phyloP scores from a whole-genome alignment of 2,797 vertebrate species.

The Poecilia picta region DNA sequence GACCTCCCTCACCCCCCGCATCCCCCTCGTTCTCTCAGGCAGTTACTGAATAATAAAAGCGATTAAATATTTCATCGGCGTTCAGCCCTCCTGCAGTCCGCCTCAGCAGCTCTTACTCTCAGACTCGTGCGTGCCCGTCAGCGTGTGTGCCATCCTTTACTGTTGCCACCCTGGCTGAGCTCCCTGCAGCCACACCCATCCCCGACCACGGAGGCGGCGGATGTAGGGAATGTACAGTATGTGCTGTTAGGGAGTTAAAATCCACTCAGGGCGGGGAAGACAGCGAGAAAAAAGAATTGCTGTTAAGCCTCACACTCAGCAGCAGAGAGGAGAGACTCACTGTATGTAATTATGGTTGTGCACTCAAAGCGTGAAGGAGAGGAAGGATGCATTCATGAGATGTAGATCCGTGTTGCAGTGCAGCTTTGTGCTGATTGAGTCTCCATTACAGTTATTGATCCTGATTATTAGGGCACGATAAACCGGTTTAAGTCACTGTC shows the following conservation, averaged over 20 bases:
- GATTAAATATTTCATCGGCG: constrained; percentile 85
- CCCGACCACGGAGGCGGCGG: constrained; percentile 16
- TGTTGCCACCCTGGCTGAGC: constrained; percentile 29
- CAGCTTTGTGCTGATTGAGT: not conserved
- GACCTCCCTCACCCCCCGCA: constrained; percentile 6
- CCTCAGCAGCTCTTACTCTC: constrained; percentile 57
- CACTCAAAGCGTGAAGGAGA: not conserved
- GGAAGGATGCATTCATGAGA: not conserved
- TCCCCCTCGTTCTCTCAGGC: constrained; percentile 51
- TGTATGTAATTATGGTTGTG: constrained; percentile 13
- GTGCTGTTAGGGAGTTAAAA: constrained; percentile 47
- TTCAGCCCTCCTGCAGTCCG: constrained; percentile 74
- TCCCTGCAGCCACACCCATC: constrained; percentile 61
- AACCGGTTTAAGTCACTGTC: not conserved
- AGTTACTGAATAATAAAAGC: constrained; percentile 80
- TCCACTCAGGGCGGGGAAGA: constrained; percentile 42
- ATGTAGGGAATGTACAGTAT: constrained; percentile 34
- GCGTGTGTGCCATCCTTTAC: constrained; percentile 26
- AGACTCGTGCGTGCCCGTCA: not conserved
- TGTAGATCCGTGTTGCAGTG: not conserved
- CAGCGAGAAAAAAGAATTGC: constrained; percentile 18
- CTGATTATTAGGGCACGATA: not conserved
- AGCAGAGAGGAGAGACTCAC: not conserved
- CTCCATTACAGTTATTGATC: not conserved
- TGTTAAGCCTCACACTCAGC: constrained; percentile 23